Evolutionary conservation across 2,797 vertebrate species (phyloP).

Genomic region (Pipistrellus nathusii): DNA sequence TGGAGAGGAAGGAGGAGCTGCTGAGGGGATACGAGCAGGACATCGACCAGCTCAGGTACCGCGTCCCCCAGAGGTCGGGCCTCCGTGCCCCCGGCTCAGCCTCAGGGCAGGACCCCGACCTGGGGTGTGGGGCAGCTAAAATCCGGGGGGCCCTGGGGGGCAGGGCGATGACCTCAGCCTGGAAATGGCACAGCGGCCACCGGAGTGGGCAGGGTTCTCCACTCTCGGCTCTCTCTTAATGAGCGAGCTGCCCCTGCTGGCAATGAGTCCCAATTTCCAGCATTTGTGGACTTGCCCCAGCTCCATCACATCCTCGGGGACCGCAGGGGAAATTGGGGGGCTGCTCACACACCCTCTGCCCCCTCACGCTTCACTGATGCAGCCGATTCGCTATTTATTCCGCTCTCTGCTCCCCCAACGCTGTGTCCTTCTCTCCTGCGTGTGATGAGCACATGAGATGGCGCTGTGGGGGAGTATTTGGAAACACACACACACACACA

Average conservation of each 20-base stretch:
- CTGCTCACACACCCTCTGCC: not conserved
- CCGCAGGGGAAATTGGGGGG: not conserved
- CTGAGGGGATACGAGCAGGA: conserved; percentile 83
- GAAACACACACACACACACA: no score
- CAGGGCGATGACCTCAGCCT: rapidly evolving
- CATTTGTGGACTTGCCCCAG: not conserved
- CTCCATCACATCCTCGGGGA: rapidly evolving
- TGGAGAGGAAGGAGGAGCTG: conserved; percentile 86
- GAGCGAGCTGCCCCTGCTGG: no score
- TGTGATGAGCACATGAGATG: not conserved
- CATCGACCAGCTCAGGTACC: conserved; percentile 87
- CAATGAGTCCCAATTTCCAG: not conserved
- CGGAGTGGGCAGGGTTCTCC: rapidly evolving
- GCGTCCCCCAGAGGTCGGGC: rapidly evolving
- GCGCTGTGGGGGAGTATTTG: rapidly evolving
- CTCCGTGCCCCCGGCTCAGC: not conserved
- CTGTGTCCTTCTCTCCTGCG: not conserved
- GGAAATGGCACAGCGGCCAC: not conserved
- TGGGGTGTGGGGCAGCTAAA: not conserved
- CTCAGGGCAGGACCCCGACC: not conserved
- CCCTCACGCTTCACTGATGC: rapidly evolving
- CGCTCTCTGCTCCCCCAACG: not conserved
- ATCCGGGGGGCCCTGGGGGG: rapidly evolving
- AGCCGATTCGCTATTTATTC: rapidly evolving
- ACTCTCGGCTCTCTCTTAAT: rapidly evolving